Conservation (phyloP, 1,140 invertebrate species). For the Nebria ingens region DNA sequence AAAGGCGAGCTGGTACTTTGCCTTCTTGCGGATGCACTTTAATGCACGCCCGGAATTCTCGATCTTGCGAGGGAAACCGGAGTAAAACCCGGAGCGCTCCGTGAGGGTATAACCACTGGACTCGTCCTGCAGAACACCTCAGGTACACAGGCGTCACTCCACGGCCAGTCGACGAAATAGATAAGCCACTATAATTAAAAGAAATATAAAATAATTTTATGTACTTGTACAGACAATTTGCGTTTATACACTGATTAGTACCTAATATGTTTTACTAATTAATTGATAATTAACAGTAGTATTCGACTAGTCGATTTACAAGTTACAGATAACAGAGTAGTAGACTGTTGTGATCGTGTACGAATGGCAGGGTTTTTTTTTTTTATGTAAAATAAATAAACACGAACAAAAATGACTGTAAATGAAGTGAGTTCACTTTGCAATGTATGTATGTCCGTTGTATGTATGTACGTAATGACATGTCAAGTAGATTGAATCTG, state of each 20-base stretch:
- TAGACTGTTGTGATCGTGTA: too few species aligned
- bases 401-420: too few species aligned
- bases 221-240: background rate
- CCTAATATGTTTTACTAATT: background rate
- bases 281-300: background rate
- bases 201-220: constrained; percentile 12
- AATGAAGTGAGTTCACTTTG: too few species aligned
- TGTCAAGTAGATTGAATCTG: too few species aligned
- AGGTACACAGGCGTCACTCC: constrained; percentile 69
- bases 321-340: too few species aligned
- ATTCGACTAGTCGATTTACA: too few species aligned
- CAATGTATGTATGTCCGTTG: too few species aligned
- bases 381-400: too few species aligned
- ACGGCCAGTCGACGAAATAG: constrained; percentile 35
- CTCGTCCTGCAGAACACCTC: constrained; percentile 56
- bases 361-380: too few species aligned
- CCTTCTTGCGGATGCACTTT: constrained; percentile 36
- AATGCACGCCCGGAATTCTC: constrained; percentile 61
- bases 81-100: constrained; percentile 62
- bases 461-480: too few species aligned
- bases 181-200: constrained; percentile 42
- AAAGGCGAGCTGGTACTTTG: constrained; percentile 46
- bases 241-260: background rate
- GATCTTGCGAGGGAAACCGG: constrained; percentile 43
- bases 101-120: constrained; percentile 63